Evolutionary conservation across 1,140 invertebrate genomes (phyloP), one percentile per base, ranked within the genome.

Genomic region (Mamestra configurata): DNA sequence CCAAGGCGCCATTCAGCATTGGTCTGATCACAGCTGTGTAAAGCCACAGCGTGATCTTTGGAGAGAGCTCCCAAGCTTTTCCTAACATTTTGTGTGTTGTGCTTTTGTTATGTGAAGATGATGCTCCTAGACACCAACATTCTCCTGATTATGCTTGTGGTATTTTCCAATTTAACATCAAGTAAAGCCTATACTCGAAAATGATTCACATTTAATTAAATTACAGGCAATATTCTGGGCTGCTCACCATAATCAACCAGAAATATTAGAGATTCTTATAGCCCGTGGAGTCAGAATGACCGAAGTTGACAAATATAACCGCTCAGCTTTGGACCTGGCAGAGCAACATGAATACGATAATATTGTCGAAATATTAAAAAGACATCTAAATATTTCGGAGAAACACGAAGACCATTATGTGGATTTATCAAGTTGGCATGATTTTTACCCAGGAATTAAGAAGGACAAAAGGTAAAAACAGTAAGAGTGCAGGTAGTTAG

Each of bases 181-280:
- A 49, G 43, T 4, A 5, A 49, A 24, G 7, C 6, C 53, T 10
- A 59, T 59, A 5, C 11, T n/a, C 0, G 31, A 18, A 11, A 35
- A 15, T n/a, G 11, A 22, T 20, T 55, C 1, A 55, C 10, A 35
- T 2, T 1, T 6, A 6, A 15, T 59, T 61, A 22, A 18, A 79
- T 92, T 93, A 15, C 85, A 96, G 96, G 96, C 95, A 53, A 75
- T 96, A 51, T 95, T 95, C 79, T 95, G 95, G 92, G 96, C 96
- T 64, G 92, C 94, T 37, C 85, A 92, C 77, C 88, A 90, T 66
- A 96, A 96, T 79, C 93, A 94, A 77, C 79, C 88, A 40, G 94
- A 95, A 46, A 91, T 95, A 51, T 85, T 96, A 11, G 88, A 95
- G 87, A 77, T 95, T 51, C 88, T 96, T 3, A 89, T 96, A 55